Percentiles rank a stretch among this genome's conserved stretches.
Conservation (phyloP, 2,888 invertebrate species). For the Drosophila merina region DNA sequence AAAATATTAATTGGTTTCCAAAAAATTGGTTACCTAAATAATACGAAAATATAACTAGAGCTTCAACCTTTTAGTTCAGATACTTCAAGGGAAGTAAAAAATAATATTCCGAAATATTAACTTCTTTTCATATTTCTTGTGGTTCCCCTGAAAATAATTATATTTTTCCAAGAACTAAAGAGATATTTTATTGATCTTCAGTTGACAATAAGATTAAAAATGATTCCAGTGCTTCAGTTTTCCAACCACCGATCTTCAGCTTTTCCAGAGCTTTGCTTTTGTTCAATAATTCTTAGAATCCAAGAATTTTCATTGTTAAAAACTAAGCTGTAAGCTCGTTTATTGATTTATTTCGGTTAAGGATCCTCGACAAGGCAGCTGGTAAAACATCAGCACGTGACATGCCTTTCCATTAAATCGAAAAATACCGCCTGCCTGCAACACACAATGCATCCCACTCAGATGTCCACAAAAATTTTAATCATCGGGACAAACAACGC, state of each 20-base stretch:
- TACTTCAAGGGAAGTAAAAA: no score
- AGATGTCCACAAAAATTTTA: slow-evolving; percentile 42
- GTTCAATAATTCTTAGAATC: no score
- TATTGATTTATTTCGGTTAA: slow-evolving; percentile 17
- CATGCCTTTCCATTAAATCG: slow-evolving; percentile 23
- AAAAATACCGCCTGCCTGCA: slow-evolving; percentile 13
- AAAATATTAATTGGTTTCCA: no score
- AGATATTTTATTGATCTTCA: not conserved
- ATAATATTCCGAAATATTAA: no score
- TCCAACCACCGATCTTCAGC: not conserved
- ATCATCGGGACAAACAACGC: slow-evolving; percentile 61
- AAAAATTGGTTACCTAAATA: no score
- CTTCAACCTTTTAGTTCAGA: no score
- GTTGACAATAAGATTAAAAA: not conserved
- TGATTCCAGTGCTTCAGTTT: not conserved
- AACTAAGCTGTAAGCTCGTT: slow-evolving; percentile 9
- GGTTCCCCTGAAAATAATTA: no score
- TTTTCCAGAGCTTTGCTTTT: not conserved
- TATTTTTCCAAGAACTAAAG: not conserved
- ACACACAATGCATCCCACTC: slow-evolving; percentile 34
- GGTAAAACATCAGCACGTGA: slow-evolving; percentile 46
- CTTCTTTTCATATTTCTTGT: no score
- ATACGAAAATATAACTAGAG: no score
- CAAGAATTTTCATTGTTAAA: not conserved
- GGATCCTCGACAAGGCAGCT: slow-evolving; percentile 36